These are phyloP conservation scores for Porites evermanni DNA, from an alignment of 92 coral and sea anemone genomes.

Conservation along the genomic window DNA sequence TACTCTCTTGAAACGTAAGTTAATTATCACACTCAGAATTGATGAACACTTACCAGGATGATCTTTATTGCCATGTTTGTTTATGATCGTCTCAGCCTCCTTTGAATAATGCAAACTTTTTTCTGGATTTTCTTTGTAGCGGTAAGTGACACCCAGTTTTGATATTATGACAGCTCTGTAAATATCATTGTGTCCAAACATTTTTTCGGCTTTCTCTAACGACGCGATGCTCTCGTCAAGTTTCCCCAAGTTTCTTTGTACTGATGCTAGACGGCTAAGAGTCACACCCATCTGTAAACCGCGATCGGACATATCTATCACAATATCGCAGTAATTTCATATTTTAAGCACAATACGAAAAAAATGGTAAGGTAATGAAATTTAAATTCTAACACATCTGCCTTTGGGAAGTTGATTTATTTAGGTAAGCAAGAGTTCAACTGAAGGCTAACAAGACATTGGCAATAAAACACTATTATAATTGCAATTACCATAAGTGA, in stretches of 20 bases:
- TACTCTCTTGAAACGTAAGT: too few relatives aligned
- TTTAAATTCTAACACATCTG: too few relatives aligned
- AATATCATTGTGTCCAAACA: slow-evolving; percentile 25
- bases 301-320: too few relatives aligned
- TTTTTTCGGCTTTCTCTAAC: slow-evolving; percentile 2
- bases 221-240: slow-evolving; percentile 34
- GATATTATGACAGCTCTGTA: slow-evolving; percentile 32
- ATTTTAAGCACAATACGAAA: too few relatives aligned
- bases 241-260: slow-evolving; percentile 39
- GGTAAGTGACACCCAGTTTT: slow-evolving; percentile 43
- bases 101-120: background rate
- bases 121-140: slow-evolving; percentile 25
- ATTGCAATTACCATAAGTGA: too few relatives aligned
- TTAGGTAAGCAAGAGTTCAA: too few relatives aligned
- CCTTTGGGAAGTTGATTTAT: too few relatives aligned
- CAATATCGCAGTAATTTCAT: too few relatives aligned
- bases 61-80: background rate
- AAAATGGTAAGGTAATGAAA: too few relatives aligned
- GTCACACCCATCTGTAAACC: slow-evolving; percentile 29
- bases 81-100: slow-evolving; percentile 11
- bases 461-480: too few relatives aligned
- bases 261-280: slow-evolving; percentile 45
- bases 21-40: too few relatives aligned
- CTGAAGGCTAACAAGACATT: too few relatives aligned
- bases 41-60: slow-evolving; percentile 9